phyloP scores from a whole-genome alignment of 1,140 invertebrate species.

The Caligus rogercresseyi region DNA sequence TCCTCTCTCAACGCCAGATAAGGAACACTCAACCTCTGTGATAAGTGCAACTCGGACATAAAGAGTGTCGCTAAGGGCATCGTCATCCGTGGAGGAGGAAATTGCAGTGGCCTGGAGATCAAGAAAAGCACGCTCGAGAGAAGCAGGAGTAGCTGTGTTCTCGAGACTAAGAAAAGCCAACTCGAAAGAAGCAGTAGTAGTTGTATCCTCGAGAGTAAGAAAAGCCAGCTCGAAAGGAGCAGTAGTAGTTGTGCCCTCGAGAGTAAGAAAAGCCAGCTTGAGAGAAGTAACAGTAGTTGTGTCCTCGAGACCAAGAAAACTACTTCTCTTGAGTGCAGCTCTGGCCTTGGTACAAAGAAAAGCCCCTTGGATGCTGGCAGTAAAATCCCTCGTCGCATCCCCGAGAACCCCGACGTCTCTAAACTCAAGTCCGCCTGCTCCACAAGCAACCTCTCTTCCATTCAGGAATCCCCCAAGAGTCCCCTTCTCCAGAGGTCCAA shows the following conservation, averaged over 20 bases:
- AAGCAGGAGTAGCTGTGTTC: conserved; percentile 5
- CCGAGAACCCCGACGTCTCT: conserved; percentile 10
- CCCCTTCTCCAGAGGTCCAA: conserved; percentile 12
- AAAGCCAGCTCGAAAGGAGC: too few relatives aligned
- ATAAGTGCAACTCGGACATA: conserved; percentile 19
- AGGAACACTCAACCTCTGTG: conserved; percentile 16
- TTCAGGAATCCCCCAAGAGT: neutral
- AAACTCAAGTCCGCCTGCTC: conserved; percentile 16
- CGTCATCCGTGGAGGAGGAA: too few relatives aligned
- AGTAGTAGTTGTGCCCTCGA: too few relatives aligned
- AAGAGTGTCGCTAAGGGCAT: conserved; percentile 9
- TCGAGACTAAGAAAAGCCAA: conserved; percentile 14
- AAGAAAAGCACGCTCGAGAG: neutral
- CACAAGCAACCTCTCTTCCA: conserved; percentile 6
- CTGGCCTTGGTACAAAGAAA: neutral
- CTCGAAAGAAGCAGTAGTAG: too few relatives aligned
- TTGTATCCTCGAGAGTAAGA: too few relatives aligned
- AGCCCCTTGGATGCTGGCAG: neutral
- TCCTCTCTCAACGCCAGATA: conserved; percentile 13
- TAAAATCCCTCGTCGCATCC: conserved; percentile 17
- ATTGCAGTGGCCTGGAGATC: neutral
- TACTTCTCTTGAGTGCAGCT: too few relatives aligned
- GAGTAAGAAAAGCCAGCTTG: too few relatives aligned
- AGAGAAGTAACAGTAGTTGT: too few relatives aligned
- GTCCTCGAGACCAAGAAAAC: too few relatives aligned